Conservation (phyloP, 2,113 vertebrate genomes). For the Ornithorhynchus anatinus region DNA sequence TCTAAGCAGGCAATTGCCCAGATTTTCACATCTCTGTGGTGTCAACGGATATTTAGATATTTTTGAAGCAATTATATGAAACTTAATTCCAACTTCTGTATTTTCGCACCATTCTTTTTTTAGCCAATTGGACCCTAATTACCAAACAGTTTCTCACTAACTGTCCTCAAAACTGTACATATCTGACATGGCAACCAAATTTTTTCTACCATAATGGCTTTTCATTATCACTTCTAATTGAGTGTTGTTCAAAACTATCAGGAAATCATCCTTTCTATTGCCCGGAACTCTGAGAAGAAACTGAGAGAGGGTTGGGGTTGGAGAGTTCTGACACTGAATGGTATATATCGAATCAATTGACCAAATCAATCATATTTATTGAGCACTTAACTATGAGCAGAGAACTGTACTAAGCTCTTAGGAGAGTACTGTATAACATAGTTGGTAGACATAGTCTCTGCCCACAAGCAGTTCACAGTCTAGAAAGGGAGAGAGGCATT, state of each 20-base stretch:
- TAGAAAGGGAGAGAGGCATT: no score
- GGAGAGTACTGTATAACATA: background rate
- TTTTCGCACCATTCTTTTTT: constrained; percentile 20
- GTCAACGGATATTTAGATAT: background rate
- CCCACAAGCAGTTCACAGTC: no score
- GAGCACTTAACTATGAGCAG: no score
- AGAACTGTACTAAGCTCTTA: no score
- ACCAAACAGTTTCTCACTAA: constrained; percentile 66
- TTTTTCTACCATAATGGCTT: constrained; percentile 27
- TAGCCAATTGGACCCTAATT: constrained; percentile 62
- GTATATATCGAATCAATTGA: no score
- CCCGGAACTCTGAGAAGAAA: constrained; percentile 4
- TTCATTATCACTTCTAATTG: constrained; percentile 71
- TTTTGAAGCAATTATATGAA: constrained; percentile 7
- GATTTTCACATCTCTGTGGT: background rate
- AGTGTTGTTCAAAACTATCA: constrained; percentile 66
- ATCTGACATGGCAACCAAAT: constrained; percentile 54
- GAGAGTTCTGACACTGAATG: no score
- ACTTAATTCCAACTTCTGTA: constrained; percentile 11
- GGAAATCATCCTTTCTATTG: constrained; percentile 21
- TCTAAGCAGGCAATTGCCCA: no score
- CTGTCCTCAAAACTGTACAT: constrained; percentile 67
- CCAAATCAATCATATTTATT: no score
- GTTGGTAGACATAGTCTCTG: background rate
- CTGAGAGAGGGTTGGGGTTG: no score